Percentiles rank a stretch among this genome's conserved stretches.
phyloP scores from a whole-genome alignment of 2,113 vertebrate species.

The Natator depressus region DNA sequence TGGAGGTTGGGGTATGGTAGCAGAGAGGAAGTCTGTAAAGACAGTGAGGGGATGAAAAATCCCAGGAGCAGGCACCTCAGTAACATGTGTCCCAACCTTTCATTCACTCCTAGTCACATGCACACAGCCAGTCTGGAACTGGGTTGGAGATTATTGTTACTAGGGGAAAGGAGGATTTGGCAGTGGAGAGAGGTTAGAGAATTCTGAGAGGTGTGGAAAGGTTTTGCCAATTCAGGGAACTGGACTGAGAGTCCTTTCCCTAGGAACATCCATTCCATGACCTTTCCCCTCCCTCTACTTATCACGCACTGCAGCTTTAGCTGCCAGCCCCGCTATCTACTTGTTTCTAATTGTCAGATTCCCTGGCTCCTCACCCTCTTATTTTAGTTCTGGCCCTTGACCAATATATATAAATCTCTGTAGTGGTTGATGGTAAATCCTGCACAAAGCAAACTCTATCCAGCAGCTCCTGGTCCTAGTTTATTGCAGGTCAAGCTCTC shows the following conservation, averaged over 20 bases:
- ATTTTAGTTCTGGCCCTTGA: not conserved
- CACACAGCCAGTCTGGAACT: not conserved
- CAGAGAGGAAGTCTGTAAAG: not conserved
- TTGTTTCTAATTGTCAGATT: not conserved
- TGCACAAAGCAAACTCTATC: not conserved
- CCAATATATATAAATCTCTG: not conserved
- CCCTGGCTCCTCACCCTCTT: not conserved
- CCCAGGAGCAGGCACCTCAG: not conserved
- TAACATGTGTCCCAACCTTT: not conserved
- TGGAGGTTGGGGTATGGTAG: not conserved
- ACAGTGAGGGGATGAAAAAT: not conserved
- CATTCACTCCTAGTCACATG: not conserved
- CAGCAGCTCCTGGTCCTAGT: not conserved
- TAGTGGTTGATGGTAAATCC: not conserved
- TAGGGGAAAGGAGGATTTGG: not conserved
- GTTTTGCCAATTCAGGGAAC: not conserved
- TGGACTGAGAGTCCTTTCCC: not conserved
- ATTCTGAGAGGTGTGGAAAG: not conserved
- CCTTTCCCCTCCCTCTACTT: not conserved
- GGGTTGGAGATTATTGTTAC: not conserved
- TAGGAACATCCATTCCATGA: not conserved
- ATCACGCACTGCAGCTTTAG: not conserved
- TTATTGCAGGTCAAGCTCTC: not conserved
- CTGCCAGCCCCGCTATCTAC: too few relatives aligned
- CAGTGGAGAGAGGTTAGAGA: not conserved